phyloP scores from a whole-genome alignment of 2,888 invertebrate species.

The Drosophila tanythrix region DNA sequence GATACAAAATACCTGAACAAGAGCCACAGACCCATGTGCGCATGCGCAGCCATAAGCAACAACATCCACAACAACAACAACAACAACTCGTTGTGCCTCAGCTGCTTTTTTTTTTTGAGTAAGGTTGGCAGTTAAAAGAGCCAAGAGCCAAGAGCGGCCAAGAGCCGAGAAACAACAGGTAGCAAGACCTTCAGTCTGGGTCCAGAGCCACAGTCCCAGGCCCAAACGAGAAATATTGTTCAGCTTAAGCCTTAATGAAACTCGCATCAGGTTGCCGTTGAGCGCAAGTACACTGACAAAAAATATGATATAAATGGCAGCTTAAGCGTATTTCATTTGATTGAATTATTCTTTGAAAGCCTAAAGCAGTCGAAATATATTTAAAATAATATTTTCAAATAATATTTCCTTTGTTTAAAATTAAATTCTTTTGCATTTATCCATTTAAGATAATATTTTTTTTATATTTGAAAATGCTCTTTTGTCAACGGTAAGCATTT shows the following conservation, averaged over 20 bases:
- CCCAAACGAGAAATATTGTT: constrained; percentile 58
- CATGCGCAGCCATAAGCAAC: constrained; percentile 64
- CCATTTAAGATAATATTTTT: not conserved
- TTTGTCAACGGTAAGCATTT: not conserved
- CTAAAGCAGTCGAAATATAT: not conserved
- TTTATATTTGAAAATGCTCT: not conserved
- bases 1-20: constrained; percentile 62
- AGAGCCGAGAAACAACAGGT: constrained; percentile 58
- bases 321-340: not conserved
- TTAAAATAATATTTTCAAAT: not conserved
- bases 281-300: constrained; percentile 15
- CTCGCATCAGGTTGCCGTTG: constrained; percentile 74
- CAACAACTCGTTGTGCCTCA: constrained; percentile 51
- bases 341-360: not conserved
- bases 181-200: constrained; percentile 65
- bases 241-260: constrained; percentile 76
- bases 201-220: constrained; percentile 21
- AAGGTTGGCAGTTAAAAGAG: constrained; percentile 52
- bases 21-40: constrained; percentile 47
- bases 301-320: not conserved
- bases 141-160: constrained; percentile 28
- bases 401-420: not conserved
- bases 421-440: not conserved
- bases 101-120: constrained; percentile 68
- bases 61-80: constrained; percentile 25